Conservation (phyloP, 2,113 vertebrate genomes). For the Brachyhypopomus occidentalis region DNA sequence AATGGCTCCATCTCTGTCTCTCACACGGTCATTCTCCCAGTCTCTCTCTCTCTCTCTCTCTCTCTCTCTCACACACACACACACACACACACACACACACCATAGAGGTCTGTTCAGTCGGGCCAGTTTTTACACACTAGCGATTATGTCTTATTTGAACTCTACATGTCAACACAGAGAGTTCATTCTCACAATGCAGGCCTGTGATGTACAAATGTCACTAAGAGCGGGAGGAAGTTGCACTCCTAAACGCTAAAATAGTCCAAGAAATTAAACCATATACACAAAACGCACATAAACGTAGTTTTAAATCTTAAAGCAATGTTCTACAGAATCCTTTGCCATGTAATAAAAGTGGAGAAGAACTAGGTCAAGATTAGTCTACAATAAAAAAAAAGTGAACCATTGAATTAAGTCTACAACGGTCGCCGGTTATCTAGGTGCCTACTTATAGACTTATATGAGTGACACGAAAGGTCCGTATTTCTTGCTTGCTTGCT, state of each 20-base stretch:
- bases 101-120: neutral
- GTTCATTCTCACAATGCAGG: neutral
- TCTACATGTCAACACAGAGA: neutral
- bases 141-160: neutral
- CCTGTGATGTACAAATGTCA: neutral
- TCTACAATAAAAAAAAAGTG: neutral
- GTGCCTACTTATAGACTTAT: too few species aligned
- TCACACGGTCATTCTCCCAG: neutral
- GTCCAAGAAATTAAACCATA: neutral
- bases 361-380: neutral
- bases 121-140: neutral
- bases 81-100: neutral
- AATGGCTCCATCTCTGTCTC: neutral
- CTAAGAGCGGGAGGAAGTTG: constrained; percentile 1
- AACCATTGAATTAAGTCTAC: too few species aligned
- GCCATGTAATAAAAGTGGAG: neutral
- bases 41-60: constrained; percentile 5
- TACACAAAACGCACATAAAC: neutral
- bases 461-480: too few species aligned
- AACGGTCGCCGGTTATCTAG: too few species aligned
- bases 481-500: too few species aligned
- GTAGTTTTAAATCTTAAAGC: neutral
- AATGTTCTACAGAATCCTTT: neutral
- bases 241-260: neutral
- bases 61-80: neutral